Base-by-base conservation (phyloP, 2,888 invertebrate genomes). In the Drosophila mimica region DNA sequence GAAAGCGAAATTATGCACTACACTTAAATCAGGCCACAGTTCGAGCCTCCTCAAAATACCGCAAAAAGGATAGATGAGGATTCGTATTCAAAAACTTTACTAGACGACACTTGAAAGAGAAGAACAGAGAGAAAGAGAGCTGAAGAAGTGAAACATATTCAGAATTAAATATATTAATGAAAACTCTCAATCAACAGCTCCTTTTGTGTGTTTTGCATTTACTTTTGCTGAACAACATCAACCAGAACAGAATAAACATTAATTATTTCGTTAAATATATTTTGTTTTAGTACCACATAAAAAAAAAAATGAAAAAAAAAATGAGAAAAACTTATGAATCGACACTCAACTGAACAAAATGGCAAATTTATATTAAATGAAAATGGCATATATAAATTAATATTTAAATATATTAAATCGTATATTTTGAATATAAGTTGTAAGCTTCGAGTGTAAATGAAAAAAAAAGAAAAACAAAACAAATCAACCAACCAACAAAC, bases 361-460 rank as follows among this genome's bases (percentile, higher is more conserved):
- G 66, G 76, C 68, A 77, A 74, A 81, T 83, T 83, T 81, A 77
- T 81, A 81, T 83, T 83, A 81, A 83, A 82, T 79, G 82, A 82
- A 82, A 83, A 74, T 58, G 58, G 70, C 58, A 73, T 65, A 70
- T 70, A 74, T 40, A 63, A 61, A 70, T 68, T 59, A 79, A 75
- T 78, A 79, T 78, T 66, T 79, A 81, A 81, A 81, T 68, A 25
- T 54, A 81, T 74, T 68, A 74, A 77, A 69, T 74, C 54, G 76
- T 67, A 83, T 74, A 81, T 68, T 81, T 81, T 78, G 67, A 81
- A 63, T 77, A 56, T 81, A 74, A 66, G 74, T 70, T 67, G 48
- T 80, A 80, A 83, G 83, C 77, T 80, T 80, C 46, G 61, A 65
- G 49, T 76, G 67, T 80, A 81, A 81, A 65, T 49, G n/a, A 66